phyloP scores from a whole-genome alignment of 2,797 vertebrate species.

The Phalloptychus januarius region DNA sequence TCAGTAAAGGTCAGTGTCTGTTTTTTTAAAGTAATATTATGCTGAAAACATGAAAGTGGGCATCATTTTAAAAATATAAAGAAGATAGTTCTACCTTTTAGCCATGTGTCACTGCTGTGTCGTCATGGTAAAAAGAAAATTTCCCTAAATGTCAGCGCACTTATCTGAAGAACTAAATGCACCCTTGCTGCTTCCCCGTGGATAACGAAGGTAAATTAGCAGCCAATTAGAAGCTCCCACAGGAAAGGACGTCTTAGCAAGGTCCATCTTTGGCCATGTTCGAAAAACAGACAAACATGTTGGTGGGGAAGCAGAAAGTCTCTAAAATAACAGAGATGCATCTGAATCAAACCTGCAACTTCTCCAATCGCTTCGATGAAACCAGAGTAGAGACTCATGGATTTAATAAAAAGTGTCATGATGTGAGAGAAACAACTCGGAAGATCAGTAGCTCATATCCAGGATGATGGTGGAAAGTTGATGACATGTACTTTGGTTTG shows the following conservation, averaged over 20 bases:
- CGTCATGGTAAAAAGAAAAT: background rate
- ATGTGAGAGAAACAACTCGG: background rate
- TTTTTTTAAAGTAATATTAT: conserved; percentile 20
- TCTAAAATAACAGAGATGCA: background rate
- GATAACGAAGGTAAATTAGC: background rate
- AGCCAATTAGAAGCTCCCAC: background rate
- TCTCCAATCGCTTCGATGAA: background rate
- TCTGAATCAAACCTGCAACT: background rate
- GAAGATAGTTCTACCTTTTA: background rate
- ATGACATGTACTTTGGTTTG: background rate
- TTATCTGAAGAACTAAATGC: background rate
- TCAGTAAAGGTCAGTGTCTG: conserved; percentile 26
- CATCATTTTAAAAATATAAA: background rate
- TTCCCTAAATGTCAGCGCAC: background rate
- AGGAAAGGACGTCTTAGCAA: background rate
- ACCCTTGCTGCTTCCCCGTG: background rate
- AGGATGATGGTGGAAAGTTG: background rate
- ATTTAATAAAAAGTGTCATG: background rate
- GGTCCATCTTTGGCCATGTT: background rate
- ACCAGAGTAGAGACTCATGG: background rate
- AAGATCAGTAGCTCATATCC: background rate
- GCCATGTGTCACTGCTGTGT: background rate
- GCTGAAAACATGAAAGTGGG: background rate
- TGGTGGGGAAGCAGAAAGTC: background rate
- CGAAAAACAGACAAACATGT: background rate